phyloP scores from a whole-genome alignment of 2,797 vertebrate species.

The Myotis daubentonii region DNA sequence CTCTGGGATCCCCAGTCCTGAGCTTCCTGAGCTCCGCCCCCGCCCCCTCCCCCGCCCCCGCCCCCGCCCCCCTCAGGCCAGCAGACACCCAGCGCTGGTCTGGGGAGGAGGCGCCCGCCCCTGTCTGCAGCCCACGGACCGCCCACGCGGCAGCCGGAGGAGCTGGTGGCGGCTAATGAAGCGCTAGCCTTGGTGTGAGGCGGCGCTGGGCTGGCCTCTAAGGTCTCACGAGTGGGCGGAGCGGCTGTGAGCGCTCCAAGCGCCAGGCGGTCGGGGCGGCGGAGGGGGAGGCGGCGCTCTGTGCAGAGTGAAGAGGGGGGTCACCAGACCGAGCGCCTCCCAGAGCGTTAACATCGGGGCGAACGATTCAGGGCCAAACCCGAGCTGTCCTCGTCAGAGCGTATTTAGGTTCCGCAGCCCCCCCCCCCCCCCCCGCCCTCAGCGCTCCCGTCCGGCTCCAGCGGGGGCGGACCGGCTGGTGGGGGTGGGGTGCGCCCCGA shows the following conservation, averaged over 20 bases:
- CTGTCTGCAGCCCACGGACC: accelerated
- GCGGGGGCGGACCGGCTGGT: not conserved
- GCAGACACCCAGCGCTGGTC: no score
- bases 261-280: not conserved
- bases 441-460: accelerated
- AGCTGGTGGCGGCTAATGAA: not conserved
- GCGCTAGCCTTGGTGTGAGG: not conserved
- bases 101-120: not conserved
- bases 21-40: no score
- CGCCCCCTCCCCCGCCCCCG: accelerated
- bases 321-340: conserved; percentile 75
- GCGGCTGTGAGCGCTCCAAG: accelerated
- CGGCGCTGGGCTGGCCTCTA: accelerated
- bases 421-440: accelerated
- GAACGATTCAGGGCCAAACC: conserved; percentile 69
- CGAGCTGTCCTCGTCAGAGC: conserved; percentile 57
- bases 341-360: conserved; percentile 63
- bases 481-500: accelerated
- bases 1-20: accelerated
- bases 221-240: no score
- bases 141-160: accelerated
- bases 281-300: accelerated
- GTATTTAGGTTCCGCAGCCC: conserved; percentile 67
- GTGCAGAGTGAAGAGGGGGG: conserved; percentile 7
- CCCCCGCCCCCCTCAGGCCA: no score